Evolutionary conservation across 2,888 invertebrate genomes (phyloP).

Genomic region (Kryphioiulus occultus): DNA sequence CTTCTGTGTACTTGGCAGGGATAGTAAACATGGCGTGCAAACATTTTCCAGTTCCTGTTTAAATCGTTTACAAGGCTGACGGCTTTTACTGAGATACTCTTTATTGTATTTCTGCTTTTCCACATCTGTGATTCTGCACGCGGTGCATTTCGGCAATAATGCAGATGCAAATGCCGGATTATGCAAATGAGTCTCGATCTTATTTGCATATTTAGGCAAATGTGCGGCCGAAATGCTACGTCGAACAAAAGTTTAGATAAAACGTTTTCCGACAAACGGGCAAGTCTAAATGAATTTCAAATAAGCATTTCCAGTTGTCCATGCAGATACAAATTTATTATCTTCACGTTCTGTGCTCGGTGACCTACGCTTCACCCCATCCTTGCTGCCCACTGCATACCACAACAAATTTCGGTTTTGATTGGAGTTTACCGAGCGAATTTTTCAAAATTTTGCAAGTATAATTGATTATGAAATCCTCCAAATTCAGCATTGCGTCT

Average conservation of each 20-base stretch:
- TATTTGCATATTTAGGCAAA: not conserved
- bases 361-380: not conserved
- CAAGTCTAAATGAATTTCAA: not conserved
- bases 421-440: not conserved
- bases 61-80: not conserved
- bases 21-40: not conserved
- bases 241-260: not conserved
- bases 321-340: not conserved
- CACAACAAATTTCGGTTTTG: not conserved
- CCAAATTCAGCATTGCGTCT: no score
- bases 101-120: not conserved
- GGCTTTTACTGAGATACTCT: not conserved
- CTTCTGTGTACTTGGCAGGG: not conserved
- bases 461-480: not conserved
- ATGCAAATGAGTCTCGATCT: not conserved
- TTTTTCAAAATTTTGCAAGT: not conserved
- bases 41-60: not conserved
- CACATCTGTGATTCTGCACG: not conserved
- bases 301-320: not conserved
- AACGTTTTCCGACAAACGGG: not conserved
- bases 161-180: not conserved
- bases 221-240: not conserved
- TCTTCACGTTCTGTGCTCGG: not conserved
- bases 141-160: not conserved
- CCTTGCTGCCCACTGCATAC: not conserved